A percentile compares a stretch with the other conserved stretches of the same genome.
Conservation (phyloP, 2,113 vertebrate species). For the Cyanistes caeruleus region DNA sequence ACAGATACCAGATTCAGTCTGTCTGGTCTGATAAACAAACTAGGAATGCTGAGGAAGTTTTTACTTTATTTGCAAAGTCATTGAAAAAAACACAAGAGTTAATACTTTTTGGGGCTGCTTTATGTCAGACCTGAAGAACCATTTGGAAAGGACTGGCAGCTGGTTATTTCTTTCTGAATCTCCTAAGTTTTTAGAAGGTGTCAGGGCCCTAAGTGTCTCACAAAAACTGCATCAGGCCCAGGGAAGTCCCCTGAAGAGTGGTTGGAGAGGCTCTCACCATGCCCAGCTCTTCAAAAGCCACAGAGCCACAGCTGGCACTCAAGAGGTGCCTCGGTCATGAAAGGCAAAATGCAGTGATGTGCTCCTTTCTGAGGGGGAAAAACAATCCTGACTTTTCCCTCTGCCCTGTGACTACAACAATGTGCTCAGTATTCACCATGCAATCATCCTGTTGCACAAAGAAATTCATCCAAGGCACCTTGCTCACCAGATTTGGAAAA, state of each 20-base stretch:
- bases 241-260: background rate
- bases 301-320: rapidly evolving
- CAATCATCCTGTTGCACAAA: background rate
- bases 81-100: background rate
- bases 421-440: rapidly evolving
- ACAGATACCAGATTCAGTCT: rapidly evolving
- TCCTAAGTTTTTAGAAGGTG: background rate
- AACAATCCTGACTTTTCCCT: background rate
- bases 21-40: background rate
- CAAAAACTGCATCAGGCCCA: background rate
- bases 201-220: background rate
- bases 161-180: background rate
- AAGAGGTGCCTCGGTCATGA: background rate
- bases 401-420: background rate
- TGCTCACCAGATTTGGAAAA: background rate
- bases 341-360: background rate
- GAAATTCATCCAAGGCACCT: background rate
- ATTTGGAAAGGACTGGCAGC: background rate
- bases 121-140: background rate
- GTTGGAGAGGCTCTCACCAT: background rate
- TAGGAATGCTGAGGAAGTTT: background rate
- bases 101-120: background rate
- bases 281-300: background rate
- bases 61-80: background rate
- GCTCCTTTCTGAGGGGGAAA: background rate